These are phyloP conservation scores for Seira ritae DNA, from an alignment of 2,888 invertebrate species.

Conservation along the genomic window DNA sequence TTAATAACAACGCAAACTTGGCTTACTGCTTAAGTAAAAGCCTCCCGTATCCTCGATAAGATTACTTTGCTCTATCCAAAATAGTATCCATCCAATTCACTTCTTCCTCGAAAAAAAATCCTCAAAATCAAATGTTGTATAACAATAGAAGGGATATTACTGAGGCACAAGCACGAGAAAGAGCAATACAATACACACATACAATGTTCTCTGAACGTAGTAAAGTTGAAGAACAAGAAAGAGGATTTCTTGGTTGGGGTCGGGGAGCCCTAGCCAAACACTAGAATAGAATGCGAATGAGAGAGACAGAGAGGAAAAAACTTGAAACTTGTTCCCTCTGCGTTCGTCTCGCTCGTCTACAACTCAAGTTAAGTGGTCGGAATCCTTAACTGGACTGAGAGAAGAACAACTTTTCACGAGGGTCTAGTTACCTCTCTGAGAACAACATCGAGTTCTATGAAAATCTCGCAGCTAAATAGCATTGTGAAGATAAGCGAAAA, in stretches of 20 bases:
- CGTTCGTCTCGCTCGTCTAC: neutral
- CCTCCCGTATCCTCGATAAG: slow-evolving; percentile 42
- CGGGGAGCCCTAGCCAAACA: no score
- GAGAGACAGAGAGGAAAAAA: neutral
- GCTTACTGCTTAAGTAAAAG: slow-evolving; percentile 52
- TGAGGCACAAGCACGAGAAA: slow-evolving; percentile 41
- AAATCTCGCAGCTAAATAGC: slow-evolving; percentile 35
- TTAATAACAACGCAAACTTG: neutral
- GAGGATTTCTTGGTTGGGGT: no score
- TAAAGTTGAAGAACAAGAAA: neutral
- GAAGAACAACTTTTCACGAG: slow-evolving; percentile 59
- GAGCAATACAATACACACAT: neutral
- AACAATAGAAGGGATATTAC: slow-evolving; percentile 8
- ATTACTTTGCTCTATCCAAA: slow-evolving; percentile 38
- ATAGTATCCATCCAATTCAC: neutral
- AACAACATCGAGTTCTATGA: slow-evolving; percentile 13
- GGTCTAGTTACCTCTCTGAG: slow-evolving; percentile 41
- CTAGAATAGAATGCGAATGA: neutral
- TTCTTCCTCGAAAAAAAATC: neutral
- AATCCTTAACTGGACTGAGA: slow-evolving; percentile 63
- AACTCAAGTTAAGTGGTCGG: slow-evolving; percentile 51
- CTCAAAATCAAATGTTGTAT: neutral
- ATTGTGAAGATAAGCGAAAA: slow-evolving; percentile 29
- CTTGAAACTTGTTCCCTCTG: neutral
- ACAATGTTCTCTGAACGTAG: neutral